phyloP scores from a whole-genome alignment of 2,888 invertebrate genomes.

The Erebia epiphron region DNA sequence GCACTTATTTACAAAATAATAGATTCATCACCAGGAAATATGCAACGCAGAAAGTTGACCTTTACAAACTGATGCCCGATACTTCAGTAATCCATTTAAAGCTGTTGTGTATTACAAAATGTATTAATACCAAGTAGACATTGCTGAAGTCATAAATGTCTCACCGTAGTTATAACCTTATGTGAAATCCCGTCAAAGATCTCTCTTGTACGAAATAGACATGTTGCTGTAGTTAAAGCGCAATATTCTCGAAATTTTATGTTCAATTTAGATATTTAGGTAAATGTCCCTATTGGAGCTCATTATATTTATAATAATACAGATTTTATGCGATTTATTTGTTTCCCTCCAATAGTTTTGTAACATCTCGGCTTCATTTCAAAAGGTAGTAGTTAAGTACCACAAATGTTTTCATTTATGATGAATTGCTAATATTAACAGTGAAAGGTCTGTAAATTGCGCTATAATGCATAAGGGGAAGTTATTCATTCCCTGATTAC shows the following conservation, averaged over 20 bases:
- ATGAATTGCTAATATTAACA: not conserved
- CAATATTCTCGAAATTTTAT: slow-evolving; percentile 35
- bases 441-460: too few relatives aligned
- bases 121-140: slow-evolving; percentile 36
- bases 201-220: slow-evolving; percentile 31
- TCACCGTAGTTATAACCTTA: slow-evolving; percentile 44
- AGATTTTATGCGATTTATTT: slow-evolving; percentile 3
- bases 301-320: not conserved
- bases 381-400: not conserved
- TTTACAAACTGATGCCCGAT: slow-evolving; percentile 36
- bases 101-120: slow-evolving; percentile 37
- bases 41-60: slow-evolving; percentile 52
- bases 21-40: slow-evolving; percentile 47
- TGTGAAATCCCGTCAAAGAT: slow-evolving; percentile 46
- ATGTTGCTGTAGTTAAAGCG: slow-evolving; percentile 30
- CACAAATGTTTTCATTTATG: not conserved
- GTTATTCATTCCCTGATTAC: too few relatives aligned
- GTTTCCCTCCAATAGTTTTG: not conserved
- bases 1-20: not conserved
- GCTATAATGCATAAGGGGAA: too few relatives aligned
- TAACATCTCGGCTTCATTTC: not conserved
- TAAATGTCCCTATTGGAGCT: not conserved
- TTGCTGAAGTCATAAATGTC: slow-evolving; percentile 43
- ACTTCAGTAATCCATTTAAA: slow-evolving; percentile 39
- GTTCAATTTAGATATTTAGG: slow-evolving; percentile 27